Evolutionary conservation across 2,797 vertebrate species (phyloP).

Genomic region (Novumbra hubbsi): DNA sequence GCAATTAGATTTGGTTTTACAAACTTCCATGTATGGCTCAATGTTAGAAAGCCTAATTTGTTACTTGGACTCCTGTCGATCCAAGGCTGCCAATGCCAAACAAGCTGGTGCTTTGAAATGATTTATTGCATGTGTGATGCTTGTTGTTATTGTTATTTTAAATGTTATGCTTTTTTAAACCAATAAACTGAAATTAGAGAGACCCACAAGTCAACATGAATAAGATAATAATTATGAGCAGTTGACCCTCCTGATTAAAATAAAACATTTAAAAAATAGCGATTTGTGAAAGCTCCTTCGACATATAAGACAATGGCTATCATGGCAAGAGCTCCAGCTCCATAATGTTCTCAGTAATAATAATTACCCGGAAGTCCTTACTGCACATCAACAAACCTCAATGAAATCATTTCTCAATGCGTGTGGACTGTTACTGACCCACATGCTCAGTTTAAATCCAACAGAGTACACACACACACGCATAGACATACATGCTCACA

Average conservation of each 20-base stretch:
- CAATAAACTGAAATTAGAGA: too few species aligned
- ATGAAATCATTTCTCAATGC: constrained; percentile 1
- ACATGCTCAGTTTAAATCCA: background rate
- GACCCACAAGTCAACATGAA: too few species aligned
- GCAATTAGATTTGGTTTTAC: constrained; percentile 21
- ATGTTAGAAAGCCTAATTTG: constrained; percentile 5
- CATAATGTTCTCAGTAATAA: background rate
- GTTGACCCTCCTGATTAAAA: too few species aligned
- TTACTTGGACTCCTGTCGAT: background rate
- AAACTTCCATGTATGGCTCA: constrained; percentile 20
- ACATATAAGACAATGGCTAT: too few species aligned
- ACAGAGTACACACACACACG: background rate
- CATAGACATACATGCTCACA: constrained; percentile 12
- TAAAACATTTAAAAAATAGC: too few species aligned
- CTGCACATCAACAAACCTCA: background rate
- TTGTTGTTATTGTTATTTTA: too few species aligned
- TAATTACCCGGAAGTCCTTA: background rate
- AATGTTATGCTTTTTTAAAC: too few species aligned
- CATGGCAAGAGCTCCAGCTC: background rate
- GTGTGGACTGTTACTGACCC: constrained; percentile 2
- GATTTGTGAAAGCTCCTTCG: too few species aligned
- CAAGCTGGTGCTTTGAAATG: constrained; percentile 8
- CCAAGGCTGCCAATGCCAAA: background rate
- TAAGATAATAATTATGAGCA: too few species aligned
- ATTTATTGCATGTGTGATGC: constrained; percentile 17